Conservation (phyloP, 2,113 vertebrate species). For the Ochotona curzoniae region DNA sequence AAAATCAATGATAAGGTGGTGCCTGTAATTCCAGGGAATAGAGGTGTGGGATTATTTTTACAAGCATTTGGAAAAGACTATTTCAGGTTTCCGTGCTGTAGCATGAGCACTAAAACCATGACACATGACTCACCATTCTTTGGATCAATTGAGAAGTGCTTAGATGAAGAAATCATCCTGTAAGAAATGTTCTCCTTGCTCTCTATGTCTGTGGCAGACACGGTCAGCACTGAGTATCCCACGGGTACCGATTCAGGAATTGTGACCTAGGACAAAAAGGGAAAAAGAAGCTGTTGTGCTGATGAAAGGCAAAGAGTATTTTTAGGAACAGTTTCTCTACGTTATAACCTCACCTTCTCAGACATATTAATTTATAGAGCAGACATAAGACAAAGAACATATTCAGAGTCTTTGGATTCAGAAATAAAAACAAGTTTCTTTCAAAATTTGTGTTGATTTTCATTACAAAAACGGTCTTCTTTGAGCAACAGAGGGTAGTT, state of each 20-base stretch:
- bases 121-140: conserved; percentile 88
- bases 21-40: background rate
- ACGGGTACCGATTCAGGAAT: conserved; percentile 87
- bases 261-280: conserved; percentile 85
- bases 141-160: conserved; percentile 89
- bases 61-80: conserved; percentile 25
- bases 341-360: background rate
- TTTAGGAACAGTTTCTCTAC: background rate
- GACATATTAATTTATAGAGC: background rate
- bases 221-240: conserved; percentile 84
- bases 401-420: background rate
- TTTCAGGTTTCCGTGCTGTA: background rate
- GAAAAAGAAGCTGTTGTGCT: background rate
- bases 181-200: conserved; percentile 89
- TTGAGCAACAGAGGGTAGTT: background rate
- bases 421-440: conserved; percentile 5
- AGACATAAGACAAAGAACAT: conserved; percentile 40
- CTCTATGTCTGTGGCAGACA: conserved; percentile 90
- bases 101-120: background rate
- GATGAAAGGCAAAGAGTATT: background rate
- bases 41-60: background rate
- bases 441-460: conserved; percentile 32
- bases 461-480: conserved; percentile 20
- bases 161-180: conserved; percentile 88
- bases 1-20: background rate